Percentiles rank a stretch among this genome's conserved stretches.
These are phyloP conservation scores for Seira ritae DNA, from an alignment of 2,888 invertebrate genomes.

Conservation along the genomic window DNA sequence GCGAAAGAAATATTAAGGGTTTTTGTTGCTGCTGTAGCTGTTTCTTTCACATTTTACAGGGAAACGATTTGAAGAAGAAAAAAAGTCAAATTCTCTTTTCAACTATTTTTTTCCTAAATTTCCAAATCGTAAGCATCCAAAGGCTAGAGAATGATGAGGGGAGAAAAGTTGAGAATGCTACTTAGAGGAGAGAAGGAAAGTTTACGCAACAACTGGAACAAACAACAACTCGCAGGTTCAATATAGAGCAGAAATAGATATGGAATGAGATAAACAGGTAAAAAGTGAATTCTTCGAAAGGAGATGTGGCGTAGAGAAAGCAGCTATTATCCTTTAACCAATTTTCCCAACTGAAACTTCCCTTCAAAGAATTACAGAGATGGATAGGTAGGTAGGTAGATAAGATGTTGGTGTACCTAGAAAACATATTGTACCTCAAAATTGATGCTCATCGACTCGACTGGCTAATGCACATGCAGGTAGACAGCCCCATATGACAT, in stretches of 20 bases:
- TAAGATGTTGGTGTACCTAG: neutral
- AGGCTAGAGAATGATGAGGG: neutral
- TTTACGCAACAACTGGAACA: constrained; percentile 47
- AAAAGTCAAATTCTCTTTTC: no score
- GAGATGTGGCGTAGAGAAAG: neutral
- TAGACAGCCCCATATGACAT: no score
- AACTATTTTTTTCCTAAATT: no score
- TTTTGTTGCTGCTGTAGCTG: no score
- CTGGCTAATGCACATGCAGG: no score
- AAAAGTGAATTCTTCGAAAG: constrained; percentile 17
- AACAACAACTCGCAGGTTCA: no score
- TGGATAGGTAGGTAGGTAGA: neutral
- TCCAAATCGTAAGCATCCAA: neutral
- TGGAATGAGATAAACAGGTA: constrained; percentile 8
- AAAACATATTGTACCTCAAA: neutral
- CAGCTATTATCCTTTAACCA: neutral
- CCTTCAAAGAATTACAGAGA: no score
- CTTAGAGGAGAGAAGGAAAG: neutral
- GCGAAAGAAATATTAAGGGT: no score
- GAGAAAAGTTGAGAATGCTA: neutral
- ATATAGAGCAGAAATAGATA: constrained; percentile 43
- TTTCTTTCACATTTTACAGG: no score
- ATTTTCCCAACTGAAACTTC: neutral
- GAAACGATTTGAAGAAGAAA: no score
- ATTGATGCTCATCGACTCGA: neutral